Evolutionary conservation across 2,113 vertebrate species (phyloP).

Genomic region (Leucoraja erinaceus): DNA sequence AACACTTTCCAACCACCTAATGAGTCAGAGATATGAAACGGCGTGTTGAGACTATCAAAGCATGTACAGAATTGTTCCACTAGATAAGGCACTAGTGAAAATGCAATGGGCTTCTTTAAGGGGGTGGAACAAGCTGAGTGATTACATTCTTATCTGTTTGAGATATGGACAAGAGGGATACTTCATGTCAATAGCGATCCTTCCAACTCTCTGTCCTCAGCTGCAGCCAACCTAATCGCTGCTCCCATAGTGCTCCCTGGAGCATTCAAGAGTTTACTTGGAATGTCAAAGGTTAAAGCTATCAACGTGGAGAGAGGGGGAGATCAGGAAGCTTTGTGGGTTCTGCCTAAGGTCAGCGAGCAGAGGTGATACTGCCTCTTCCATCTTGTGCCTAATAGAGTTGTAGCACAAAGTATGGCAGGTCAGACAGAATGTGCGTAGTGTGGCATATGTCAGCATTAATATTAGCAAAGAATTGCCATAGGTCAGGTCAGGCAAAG

Average conservation of each 20-base stretch:
- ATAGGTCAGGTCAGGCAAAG: too few relatives aligned
- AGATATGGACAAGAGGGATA: neutral
- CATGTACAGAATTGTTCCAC: neutral
- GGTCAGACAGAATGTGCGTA: neutral
- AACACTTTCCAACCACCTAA: neutral
- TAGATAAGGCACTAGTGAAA: neutral
- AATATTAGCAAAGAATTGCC: neutral
- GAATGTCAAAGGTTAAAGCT: constrained; percentile 29
- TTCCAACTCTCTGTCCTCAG: constrained; percentile 16
- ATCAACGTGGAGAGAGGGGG: neutral
- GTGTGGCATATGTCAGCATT: neutral
- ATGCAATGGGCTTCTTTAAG: neutral
- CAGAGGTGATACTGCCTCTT: neutral
- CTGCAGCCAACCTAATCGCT: neutral
- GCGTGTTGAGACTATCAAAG: neutral
- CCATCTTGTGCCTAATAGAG: neutral
- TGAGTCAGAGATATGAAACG: neutral
- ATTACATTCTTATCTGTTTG: constrained; percentile 28
- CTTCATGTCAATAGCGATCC: neutral
- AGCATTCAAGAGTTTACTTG: neutral
- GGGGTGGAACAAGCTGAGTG: constrained; percentile 14
- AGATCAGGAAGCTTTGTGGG: neutral
- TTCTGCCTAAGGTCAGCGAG: neutral
- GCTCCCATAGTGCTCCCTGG: neutral
- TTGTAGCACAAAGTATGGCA: neutral